Base-by-base conservation (phyloP, 2,888 invertebrate genomes). In the Cheilosia urbana region DNA sequence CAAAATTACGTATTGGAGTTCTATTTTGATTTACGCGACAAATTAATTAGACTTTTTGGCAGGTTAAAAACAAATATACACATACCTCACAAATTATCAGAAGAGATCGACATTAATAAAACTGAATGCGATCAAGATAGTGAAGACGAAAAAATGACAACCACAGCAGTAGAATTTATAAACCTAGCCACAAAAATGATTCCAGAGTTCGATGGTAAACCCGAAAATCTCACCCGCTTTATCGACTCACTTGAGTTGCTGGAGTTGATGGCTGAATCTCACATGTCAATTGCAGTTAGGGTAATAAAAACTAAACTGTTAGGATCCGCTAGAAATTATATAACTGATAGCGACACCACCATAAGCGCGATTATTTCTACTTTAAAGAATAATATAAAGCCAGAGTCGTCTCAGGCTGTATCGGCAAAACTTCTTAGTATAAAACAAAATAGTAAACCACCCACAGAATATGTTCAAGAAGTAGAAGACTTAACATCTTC, bases 251-350 rank as follows among this genome's bases (percentile, higher is more conserved):
- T 24, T 24, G 24, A 24, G 24, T 24, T 24, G 24, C 24, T 24
- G 24, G 24, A 24, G 24, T 24, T 24, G 24, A 24, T 24, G 24
- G 24, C 3, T 24, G 24, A 24, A 24, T 24, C 24, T 24, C 24
- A 24, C 24, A 24, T 13, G 27, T 24, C 17, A n/a, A 47, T 21
- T 7, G 62, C 62, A 4, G 62, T 62, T 21, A 27, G 11, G 13
- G 5, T 62, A 5, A 62, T 62, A n/a, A 62, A 45, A 62, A 62
- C 62, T 24, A 62, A 62, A 47, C 17, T 62, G 45, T 27, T 19
- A 47, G 62, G 62, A 11, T 27, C 47, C 24, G 62, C 62, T 6
- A 21, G 62, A 42, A 62, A 47, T 17, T 62, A 27, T 30, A 62
- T 62, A 45, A 62, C 62, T 37, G 37, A 37, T 21, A 62, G 45